Percentiles rank a stretch among this genome's conserved stretches.
Conservation (phyloP, 2,797 vertebrate genomes). For the Acipenser ruthenus region DNA sequence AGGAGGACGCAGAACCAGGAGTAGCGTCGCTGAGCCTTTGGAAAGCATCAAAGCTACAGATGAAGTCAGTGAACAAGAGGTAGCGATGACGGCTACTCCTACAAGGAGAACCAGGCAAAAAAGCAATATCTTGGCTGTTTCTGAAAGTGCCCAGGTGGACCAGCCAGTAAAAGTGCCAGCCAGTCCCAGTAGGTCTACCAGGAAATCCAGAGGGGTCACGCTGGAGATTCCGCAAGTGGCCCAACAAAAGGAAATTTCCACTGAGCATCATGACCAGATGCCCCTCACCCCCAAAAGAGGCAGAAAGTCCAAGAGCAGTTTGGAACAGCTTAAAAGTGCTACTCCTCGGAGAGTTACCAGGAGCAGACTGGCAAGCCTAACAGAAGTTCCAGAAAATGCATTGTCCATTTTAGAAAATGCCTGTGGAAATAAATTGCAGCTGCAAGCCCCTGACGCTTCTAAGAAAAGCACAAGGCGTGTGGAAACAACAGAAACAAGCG, state of each 20-base stretch:
- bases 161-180: background rate
- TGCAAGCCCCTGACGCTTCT: constrained; percentile 46
- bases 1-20: constrained; percentile 29
- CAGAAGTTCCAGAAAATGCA: constrained; percentile 1
- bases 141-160: constrained; percentile 13
- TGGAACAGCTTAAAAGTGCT: constrained; percentile 13
- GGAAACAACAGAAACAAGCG: constrained; percentile 29
- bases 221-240: constrained; percentile 42
- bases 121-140: background rate
- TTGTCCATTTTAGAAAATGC: constrained; percentile 35
- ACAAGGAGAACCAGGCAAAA: constrained; percentile 35
- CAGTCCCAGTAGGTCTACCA: constrained; percentile 38
- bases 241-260: constrained; percentile 25
- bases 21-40: constrained; percentile 5
- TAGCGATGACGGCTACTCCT: constrained; percentile 9
- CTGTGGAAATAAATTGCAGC: constrained; percentile 47
- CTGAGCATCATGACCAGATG: constrained; percentile 25
- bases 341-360: constrained; percentile 32
- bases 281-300: constrained; percentile 43
- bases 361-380: constrained; percentile 50
- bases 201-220: constrained; percentile 33
- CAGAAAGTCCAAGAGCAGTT: constrained; percentile 36
- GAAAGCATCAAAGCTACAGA: constrained; percentile 21
- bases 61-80: constrained; percentile 21
- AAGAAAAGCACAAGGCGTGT: constrained; percentile 30